Evolutionary conservation across 1,140 invertebrate species (phyloP).

Genomic region (Doryteuthis pealeii): DNA sequence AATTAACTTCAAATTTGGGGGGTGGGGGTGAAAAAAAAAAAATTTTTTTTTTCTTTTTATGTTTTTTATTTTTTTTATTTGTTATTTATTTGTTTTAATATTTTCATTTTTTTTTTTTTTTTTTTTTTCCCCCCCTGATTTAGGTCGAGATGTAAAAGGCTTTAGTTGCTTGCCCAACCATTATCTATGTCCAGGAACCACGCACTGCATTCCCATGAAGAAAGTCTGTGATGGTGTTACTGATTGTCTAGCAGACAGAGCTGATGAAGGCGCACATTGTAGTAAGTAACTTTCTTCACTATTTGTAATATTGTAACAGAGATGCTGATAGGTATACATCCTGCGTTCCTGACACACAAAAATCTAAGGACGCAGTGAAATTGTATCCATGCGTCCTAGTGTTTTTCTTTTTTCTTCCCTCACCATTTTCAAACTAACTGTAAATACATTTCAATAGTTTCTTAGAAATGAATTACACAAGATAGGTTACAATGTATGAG

Average conservation of each 20-base stretch:
- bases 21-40: neutral
- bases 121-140: too few relatives aligned
- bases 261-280: constrained; percentile 39
- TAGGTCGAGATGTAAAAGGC: constrained; percentile 29
- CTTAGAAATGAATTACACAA: too few relatives aligned
- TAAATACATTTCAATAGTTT: too few relatives aligned
- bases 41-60: neutral
- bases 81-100: too few relatives aligned
- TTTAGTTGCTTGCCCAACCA: constrained; percentile 36
- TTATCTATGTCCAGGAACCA: constrained; percentile 34
- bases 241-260: constrained; percentile 31
- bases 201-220: constrained; percentile 29
- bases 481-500: too few relatives aligned
- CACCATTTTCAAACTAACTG: too few relatives aligned
- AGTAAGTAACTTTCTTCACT: constrained; percentile 29
- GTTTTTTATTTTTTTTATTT: neutral
- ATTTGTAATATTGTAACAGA: too few relatives aligned
- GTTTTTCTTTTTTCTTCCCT: too few relatives aligned
- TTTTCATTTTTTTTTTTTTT: neutral
- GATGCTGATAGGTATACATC: too few relatives aligned
- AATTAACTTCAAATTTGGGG: neutral
- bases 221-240: constrained; percentile 33
- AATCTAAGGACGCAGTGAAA: too few relatives aligned
- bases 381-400: too few relatives aligned
- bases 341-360: too few relatives aligned